Conservation (phyloP, 2,113 vertebrate species). For the Callorhinus ursinus region DNA sequence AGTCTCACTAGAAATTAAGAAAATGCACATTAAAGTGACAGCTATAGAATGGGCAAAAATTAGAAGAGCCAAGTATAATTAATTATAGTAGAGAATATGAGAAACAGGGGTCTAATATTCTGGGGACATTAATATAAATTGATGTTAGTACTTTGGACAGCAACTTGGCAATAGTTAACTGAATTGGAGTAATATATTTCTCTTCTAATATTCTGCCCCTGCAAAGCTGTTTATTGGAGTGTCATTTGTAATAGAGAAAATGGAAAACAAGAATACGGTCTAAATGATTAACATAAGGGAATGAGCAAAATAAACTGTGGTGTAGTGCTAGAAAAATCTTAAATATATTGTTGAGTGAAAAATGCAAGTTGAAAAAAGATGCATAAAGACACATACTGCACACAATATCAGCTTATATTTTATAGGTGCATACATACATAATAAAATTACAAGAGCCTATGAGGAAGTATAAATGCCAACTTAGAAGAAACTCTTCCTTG, state of each 20-base stretch:
- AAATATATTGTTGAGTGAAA: not conserved
- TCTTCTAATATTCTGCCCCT: not conserved
- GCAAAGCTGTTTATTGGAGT: not conserved
- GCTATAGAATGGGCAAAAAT: not conserved
- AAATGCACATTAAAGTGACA: not conserved
- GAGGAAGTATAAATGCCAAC: not conserved
- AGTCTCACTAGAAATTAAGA: not conserved
- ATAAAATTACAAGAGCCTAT: not conserved
- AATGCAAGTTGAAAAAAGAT: not conserved
- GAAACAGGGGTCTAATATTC: not conserved
- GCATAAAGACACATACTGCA: not conserved
- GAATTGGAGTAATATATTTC: not conserved
- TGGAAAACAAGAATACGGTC: not conserved
- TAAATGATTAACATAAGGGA: not conserved
- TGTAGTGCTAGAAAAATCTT: not conserved
- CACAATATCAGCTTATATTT: not conserved
- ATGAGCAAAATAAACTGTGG: not conserved
- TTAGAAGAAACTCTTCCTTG: not conserved
- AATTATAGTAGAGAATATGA: not conserved
- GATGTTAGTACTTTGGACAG: not conserved
- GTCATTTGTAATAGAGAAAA: conserved; percentile 1
- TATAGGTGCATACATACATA: not conserved
- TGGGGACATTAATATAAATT: not conserved
- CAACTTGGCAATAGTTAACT: not conserved
- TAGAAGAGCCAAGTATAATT: not conserved